A percentile compares a stretch with the other conserved stretches of the same genome.
Evolutionary conservation across 2,113 vertebrate genomes (phyloP).

Genomic region (Taxidea taxus): DNA sequence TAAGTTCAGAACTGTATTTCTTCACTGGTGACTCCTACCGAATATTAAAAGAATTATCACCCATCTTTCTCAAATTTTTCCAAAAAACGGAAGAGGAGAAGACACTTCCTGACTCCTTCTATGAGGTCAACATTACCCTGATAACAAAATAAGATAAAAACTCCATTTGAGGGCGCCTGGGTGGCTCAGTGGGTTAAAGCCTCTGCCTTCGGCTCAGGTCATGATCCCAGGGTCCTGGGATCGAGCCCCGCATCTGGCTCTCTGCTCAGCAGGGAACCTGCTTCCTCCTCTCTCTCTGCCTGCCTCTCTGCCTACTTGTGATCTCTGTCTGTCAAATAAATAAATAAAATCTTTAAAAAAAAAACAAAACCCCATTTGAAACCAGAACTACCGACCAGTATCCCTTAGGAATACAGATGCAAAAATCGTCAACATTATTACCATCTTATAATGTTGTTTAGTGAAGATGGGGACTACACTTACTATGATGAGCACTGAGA

Average conservation of each 20-base stretch:
- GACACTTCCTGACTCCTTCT: background rate
- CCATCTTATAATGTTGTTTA: background rate
- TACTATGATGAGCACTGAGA: background rate
- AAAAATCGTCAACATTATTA: background rate
- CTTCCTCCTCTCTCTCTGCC: too few species aligned
- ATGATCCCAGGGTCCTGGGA: too few species aligned
- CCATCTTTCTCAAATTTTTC: background rate
- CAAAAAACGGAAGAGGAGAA: background rate
- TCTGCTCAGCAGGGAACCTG: too few species aligned
- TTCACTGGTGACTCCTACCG: background rate
- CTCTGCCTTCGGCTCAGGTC: too few species aligned
- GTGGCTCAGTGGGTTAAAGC: too few species aligned
- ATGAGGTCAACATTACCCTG: background rate
- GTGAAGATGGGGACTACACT: background rate
- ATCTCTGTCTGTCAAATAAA: too few species aligned
- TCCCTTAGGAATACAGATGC: background rate
- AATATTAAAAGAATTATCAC: background rate
- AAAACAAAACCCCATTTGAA: background rate
- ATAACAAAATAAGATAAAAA: background rate
- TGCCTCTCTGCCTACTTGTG: too few species aligned
- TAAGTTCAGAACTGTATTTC: background rate
- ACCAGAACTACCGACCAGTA: background rate
- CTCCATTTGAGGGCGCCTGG: background rate
- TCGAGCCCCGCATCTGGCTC: too few species aligned
- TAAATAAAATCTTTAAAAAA: too few species aligned